Evolutionary conservation across 2,113 vertebrate species (phyloP).

Genomic region (Isurus oxyrinchus): DNA sequence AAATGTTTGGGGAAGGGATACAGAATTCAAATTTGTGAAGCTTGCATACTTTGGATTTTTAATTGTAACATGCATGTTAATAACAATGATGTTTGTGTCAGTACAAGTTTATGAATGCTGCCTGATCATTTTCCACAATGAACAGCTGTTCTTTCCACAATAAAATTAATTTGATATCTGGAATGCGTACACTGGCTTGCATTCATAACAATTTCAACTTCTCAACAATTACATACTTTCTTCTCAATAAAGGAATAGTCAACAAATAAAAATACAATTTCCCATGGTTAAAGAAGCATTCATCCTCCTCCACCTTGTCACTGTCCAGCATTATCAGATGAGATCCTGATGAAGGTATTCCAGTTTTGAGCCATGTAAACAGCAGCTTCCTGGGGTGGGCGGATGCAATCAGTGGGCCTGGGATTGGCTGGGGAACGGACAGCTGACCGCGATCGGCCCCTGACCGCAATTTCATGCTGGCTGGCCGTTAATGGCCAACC

Average conservation of each 20-base stretch:
- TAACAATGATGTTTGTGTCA: background rate
- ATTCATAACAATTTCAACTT: background rate
- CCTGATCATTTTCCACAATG: background rate
- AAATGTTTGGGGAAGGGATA: background rate
- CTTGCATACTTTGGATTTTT: background rate
- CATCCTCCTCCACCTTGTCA: slow-evolving; percentile 23
- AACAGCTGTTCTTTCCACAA: slow-evolving; percentile 36
- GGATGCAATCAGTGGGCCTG: too few relatives aligned
- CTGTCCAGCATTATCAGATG: too few relatives aligned
- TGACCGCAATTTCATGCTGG: too few relatives aligned
- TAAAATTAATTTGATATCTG: slow-evolving; percentile 11
- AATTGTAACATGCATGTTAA: background rate
- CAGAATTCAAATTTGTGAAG: background rate
- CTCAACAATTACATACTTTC: background rate
- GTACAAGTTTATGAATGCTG: background rate
- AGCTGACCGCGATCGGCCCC: too few relatives aligned
- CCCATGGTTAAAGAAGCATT: background rate
- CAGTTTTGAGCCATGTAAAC: background rate
- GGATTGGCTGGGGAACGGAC: too few relatives aligned
- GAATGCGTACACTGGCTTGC: background rate
- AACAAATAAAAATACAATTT: background rate
- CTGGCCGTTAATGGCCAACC: too few relatives aligned
- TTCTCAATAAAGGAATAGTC: background rate
- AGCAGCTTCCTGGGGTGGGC: background rate
- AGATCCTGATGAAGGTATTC: background rate